A percentile compares a stretch with the other conserved stretches of the same genome.
Evolutionary conservation across 1,140 invertebrate genomes (phyloP).

Genomic region (Microvelia longipes): DNA sequence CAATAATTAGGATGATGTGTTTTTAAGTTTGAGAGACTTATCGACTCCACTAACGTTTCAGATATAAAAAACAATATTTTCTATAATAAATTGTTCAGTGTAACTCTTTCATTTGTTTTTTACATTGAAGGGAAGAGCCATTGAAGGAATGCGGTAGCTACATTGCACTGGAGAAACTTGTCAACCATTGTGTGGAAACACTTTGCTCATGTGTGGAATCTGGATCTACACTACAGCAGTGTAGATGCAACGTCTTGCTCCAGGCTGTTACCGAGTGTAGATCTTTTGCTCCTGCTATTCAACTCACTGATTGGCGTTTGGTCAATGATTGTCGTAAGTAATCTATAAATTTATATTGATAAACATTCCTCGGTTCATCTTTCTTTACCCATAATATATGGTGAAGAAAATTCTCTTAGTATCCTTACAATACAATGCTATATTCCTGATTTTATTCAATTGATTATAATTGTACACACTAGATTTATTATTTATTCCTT

Average conservation of each 20-base stretch:
- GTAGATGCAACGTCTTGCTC: slow-evolving; percentile 49
- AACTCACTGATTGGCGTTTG: slow-evolving; percentile 52
- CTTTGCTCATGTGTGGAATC: slow-evolving; percentile 46
- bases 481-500: too few relatives aligned
- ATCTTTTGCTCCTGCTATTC: slow-evolving; percentile 38
- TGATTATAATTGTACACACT: too few relatives aligned
- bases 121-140: slow-evolving; percentile 37
- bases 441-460: too few relatives aligned
- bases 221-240: slow-evolving; percentile 36
- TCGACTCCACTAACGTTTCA: too few relatives aligned
- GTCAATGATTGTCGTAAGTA: slow-evolving; percentile 49
- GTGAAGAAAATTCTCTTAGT: too few relatives aligned
- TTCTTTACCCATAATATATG: too few relatives aligned
- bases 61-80: too few relatives aligned
- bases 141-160: slow-evolving; percentile 42
- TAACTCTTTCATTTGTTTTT: neutral
- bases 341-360: neutral
- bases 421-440: too few relatives aligned
- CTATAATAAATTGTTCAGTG: too few relatives aligned
- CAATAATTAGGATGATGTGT: too few relatives aligned
- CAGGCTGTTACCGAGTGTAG: slow-evolving; percentile 55
- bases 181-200: slow-evolving; percentile 53
- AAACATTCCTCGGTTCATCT: neutral
- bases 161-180: slow-evolving; percentile 45
- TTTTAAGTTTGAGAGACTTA: too few relatives aligned